Conservation (phyloP, 2,888 invertebrate species). For the Tipula helvola region DNA sequence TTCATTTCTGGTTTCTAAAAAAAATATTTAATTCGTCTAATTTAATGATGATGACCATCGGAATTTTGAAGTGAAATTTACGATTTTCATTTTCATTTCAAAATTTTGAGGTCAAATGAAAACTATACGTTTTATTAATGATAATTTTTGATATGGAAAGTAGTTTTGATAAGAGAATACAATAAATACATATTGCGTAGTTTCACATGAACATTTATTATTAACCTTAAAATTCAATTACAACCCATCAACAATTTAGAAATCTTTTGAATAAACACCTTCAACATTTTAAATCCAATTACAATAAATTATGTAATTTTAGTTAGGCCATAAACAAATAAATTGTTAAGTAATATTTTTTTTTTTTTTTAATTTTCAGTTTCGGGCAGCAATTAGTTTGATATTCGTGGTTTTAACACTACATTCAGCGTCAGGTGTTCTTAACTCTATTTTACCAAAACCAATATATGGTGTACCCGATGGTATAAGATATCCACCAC, state of each 20-base stretch:
- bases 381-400: background rate
- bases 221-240: background rate
- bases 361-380: background rate
- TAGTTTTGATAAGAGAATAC: background rate
- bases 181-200: background rate
- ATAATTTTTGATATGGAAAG: background rate
- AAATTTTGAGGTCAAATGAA: background rate
- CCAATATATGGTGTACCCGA: slow-evolving; percentile 46
- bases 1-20: background rate
- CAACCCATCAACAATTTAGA: background rate
- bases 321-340: background rate
- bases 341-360: background rate
- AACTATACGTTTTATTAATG: background rate
- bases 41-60: background rate
- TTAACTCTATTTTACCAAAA: slow-evolving; percentile 28
- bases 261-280: background rate
- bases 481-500: slow-evolving; percentile 37
- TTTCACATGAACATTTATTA: background rate
- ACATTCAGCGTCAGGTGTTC: background rate
- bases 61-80: background rate
- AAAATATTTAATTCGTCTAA: background rate
- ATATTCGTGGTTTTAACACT: background rate
- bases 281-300: background rate
- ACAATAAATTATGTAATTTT: background rate
- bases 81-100: background rate